Base-by-base conservation (phyloP, 2,888 invertebrate species). In the Tridacna gigas region DNA sequence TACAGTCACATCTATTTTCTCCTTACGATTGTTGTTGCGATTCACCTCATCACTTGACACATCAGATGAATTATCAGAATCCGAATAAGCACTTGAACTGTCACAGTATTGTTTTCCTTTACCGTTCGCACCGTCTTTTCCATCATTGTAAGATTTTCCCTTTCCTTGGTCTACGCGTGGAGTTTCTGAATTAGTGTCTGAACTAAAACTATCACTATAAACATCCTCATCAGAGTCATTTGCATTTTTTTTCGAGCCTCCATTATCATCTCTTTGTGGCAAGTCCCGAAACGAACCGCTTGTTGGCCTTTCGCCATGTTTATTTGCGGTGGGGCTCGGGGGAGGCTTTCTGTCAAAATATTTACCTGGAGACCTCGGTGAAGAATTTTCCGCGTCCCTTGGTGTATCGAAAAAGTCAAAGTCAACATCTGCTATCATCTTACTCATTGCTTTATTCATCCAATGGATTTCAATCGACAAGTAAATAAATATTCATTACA, bases 401-500 rank as follows among this genome's bases (percentile, higher is more conserved):
- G 89, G 89, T 51, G 90, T 88, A 28, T 90, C 91, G 73, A 92
- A 92, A 75, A 92, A 92, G 78, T 91, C 91, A 86, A 91, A 92
- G 81, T 92, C 92, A 26, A 90, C 89, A 28, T 84, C 77, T 63
- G 86, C 89, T 63, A 60, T 66, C 65, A 25, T 71, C 78, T n/a
- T 76, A 78, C 48, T 56, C 69, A 69, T 45, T 15, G n/a, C n/a
- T 45, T 37, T 37, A 37, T 37, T 7, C 2, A 37, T 37, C 7
- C 37, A 37, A 37, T 37, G 7, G 3, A 37, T 4, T 37, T 37
- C 37, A 37, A 37, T 37, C 7, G 37, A 37, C 37, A 37, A n/a
- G n/a, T n/a, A n/a, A n/a, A n/a, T n/a, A n/a, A 37, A 37, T 37
- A 37, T 7, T 37, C 7, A 37, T 37, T 37, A 37, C 37, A 37